A percentile compares a stretch with the other conserved stretches of the same genome.
Conservation (phyloP, 2,113 vertebrate species). For the Dendropsophus ebraccatus region DNA sequence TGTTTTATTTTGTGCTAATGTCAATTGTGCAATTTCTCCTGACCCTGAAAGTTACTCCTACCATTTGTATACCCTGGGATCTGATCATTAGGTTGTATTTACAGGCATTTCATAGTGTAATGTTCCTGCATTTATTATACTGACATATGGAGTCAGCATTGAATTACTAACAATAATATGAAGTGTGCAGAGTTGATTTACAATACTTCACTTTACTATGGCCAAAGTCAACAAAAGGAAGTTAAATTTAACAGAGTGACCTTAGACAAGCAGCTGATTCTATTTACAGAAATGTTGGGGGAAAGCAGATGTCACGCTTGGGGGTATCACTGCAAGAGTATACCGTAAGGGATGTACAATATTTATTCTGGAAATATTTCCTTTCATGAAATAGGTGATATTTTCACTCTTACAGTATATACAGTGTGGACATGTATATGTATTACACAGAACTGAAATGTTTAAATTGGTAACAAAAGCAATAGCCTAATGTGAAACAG, state of each 20-base stretch:
- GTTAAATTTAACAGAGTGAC: conserved; percentile 41
- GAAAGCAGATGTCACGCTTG: conserved; percentile 41
- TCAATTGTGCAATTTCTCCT: neutral
- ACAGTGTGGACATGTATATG: neutral
- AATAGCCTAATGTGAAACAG: neutral
- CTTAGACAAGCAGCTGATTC: conserved; percentile 22
- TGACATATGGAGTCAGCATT: neutral
- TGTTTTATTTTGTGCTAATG: neutral
- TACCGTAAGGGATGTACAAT: neutral
- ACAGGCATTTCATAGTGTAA: neutral
- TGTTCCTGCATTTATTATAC: neutral
- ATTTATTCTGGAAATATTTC: neutral
- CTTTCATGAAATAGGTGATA: neutral
- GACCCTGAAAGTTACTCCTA: neutral
- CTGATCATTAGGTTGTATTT: neutral
- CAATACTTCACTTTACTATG: conserved; percentile 5
- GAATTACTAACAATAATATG: conserved; percentile 20
- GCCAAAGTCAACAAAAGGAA: conserved; percentile 34
- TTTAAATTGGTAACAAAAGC: no score
- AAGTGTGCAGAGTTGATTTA: conserved; percentile 21
- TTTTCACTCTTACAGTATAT: neutral
- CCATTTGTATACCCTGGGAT: neutral
- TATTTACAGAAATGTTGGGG: conserved; percentile 37
- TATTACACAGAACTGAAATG: neutral
- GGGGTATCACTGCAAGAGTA: conserved; percentile 26